Percentiles rank a stretch among this genome's conserved stretches.
phyloP scores from a whole-genome alignment of 2,797 vertebrate species.

The Netta rufina region DNA sequence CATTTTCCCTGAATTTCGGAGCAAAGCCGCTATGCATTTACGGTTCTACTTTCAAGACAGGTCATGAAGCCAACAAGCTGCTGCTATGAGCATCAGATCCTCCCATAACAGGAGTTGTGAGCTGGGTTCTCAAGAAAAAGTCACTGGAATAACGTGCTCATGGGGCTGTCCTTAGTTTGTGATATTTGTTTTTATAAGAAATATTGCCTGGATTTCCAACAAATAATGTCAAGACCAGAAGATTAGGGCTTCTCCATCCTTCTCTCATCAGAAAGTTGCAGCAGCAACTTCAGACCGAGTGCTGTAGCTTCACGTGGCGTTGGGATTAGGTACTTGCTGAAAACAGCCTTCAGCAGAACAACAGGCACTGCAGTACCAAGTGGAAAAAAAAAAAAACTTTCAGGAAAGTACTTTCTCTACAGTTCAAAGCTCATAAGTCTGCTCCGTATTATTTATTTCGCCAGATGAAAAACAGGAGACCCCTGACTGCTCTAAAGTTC shows the following conservation, averaged over 20 bases:
- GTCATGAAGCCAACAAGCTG: background rate
- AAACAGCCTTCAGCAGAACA: background rate
- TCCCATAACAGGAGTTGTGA: background rate
- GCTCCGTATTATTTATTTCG: background rate
- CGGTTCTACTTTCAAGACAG: background rate
- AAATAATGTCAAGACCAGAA: background rate
- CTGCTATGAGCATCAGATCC: background rate
- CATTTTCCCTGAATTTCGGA: background rate
- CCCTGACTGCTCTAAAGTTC: conserved; percentile 5
- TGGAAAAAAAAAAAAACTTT: background rate
- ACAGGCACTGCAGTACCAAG: background rate
- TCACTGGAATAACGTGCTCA: background rate
- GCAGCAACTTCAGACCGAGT: background rate
- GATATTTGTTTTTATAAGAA: background rate
- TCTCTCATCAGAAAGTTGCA: background rate
- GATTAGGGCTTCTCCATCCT: background rate
- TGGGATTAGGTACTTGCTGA: background rate
- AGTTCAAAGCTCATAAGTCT: background rate
- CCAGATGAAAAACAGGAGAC: background rate
- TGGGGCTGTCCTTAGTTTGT: background rate
- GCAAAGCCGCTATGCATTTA: background rate
- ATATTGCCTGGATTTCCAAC: background rate
- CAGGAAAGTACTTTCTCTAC: background rate
- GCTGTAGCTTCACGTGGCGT: background rate
- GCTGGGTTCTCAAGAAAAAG: background rate